Percentiles rank a stretch among this genome's conserved stretches.
These are phyloP conservation scores for Eristalis pertinax DNA, from an alignment of 2,888 invertebrate genomes.

Conservation along the genomic window DNA sequence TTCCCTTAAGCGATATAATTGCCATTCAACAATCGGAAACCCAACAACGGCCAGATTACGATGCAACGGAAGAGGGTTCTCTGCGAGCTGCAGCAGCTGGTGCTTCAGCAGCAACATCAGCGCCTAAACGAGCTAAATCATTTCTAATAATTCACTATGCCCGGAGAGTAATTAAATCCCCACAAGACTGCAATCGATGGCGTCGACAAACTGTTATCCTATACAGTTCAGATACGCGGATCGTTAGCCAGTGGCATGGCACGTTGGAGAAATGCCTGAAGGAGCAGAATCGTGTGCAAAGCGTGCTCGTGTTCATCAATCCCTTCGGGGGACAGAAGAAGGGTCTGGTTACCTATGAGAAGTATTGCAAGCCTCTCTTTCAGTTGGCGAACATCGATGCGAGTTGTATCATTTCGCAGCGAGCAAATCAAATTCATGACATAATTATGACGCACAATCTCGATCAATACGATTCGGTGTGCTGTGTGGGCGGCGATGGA, in stretches of 20 bases:
- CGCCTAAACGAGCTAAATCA: constrained; percentile 78
- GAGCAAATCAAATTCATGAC: constrained; percentile 90
- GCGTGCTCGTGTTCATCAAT: constrained; percentile 90
- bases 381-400: constrained; percentile 86
- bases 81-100: constrained; percentile 15
- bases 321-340: constrained; percentile 91
- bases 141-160: constrained; percentile 85
- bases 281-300: constrained; percentile 84
- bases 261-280: constrained; percentile 82
- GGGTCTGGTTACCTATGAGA: constrained; percentile 88
- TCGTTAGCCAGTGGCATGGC: constrained; percentile 85
- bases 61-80: constrained; percentile 66
- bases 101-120: constrained; percentile 74
- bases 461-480: constrained; percentile 86
- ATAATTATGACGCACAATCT: constrained; percentile 83
- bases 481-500: constrained; percentile 93
- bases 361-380: constrained; percentile 86
- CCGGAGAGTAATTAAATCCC: constrained; percentile 79
- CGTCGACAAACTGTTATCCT: constrained; percentile 83
- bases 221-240: constrained; percentile 84
- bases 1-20: constrained; percentile 84
- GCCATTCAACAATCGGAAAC: constrained; percentile 78
- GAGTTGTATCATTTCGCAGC: constrained; percentile 86
- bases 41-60: constrained; percentile 11
- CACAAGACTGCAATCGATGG: constrained; percentile 84